Evolutionary conservation across 2,797 vertebrate species (phyloP).

Genomic region (Girardinus metallicus): DNA sequence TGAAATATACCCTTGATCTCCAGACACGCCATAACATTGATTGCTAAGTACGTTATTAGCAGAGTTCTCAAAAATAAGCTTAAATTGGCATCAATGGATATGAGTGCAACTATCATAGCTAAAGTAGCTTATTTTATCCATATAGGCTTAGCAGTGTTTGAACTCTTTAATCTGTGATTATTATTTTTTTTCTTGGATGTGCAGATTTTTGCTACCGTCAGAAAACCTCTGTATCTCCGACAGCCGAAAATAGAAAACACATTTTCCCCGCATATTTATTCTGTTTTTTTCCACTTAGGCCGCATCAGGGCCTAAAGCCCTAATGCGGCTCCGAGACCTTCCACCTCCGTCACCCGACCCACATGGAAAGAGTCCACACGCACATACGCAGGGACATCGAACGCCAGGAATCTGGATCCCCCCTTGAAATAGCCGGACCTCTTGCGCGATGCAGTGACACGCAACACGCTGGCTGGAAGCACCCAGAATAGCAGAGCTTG

Average conservation of each 20-base stretch:
- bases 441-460: conserved; percentile 49
- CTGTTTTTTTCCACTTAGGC: conserved; percentile 8
- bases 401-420: conserved; percentile 64
- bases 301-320: too few relatives aligned
- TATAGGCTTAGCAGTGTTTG: background rate
- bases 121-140: background rate
- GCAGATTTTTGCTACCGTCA: background rate
- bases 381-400: conserved; percentile 21
- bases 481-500: conserved; percentile 65
- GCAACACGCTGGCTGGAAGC: conserved; percentile 31
- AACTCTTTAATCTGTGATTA: background rate
- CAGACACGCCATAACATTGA: background rate
- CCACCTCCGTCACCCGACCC: conserved; percentile 33
- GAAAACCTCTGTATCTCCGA: background rate
- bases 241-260: background rate
- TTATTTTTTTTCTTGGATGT: background rate
- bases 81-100: background rate
- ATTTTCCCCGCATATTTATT: background rate
- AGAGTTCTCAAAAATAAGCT: background rate
- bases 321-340: conserved; percentile 38
- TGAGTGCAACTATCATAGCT: background rate
- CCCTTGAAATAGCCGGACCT: conserved; percentile 66
- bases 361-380: conserved; percentile 35
- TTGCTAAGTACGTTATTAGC: background rate
- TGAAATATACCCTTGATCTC: background rate